These are phyloP conservation scores for Meghimatium bilineatum DNA, from an alignment of 2,888 invertebrate genomes.

Conservation along the genomic window DNA sequence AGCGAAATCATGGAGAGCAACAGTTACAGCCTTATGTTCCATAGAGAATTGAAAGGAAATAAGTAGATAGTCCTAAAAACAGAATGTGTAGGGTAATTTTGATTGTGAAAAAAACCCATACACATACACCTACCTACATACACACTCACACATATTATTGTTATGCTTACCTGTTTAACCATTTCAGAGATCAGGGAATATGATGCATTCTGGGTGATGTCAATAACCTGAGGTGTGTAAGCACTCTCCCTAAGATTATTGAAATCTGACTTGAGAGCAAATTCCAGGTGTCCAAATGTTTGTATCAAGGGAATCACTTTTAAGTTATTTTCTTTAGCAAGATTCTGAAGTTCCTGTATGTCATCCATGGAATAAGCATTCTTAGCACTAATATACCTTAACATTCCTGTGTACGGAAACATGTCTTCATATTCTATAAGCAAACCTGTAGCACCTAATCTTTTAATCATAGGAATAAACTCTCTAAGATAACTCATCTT, in stretches of 20 bases:
- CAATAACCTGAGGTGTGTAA: conserved; percentile 76
- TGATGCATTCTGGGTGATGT: conserved; percentile 68
- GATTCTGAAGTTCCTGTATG: conserved; percentile 80
- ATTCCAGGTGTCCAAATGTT: conserved; percentile 90
- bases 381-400: conserved; percentile 81
- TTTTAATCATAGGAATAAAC: conserved; percentile 71
- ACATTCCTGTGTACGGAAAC: conserved; percentile 85
- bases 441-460: conserved; percentile 83
- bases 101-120: too few species aligned
- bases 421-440: conserved; percentile 91
- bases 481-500: conserved; percentile 79
- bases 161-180: conserved; percentile 81
- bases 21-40: too few species aligned
- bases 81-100: too few species aligned
- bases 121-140: too few species aligned
- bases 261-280: conserved; percentile 84
- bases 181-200: conserved; percentile 80
- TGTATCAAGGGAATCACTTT: conserved; percentile 87
- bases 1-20: too few species aligned
- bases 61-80: too few species aligned
- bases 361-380: conserved; percentile 57
- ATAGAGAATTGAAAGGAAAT: too few species aligned
- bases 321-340: conserved; percentile 81
- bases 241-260: conserved; percentile 83
- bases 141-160: too few species aligned